These are phyloP conservation scores for Anarsia innoxiella DNA, from an alignment of 2,888 invertebrate species.

Conservation along the genomic window DNA sequence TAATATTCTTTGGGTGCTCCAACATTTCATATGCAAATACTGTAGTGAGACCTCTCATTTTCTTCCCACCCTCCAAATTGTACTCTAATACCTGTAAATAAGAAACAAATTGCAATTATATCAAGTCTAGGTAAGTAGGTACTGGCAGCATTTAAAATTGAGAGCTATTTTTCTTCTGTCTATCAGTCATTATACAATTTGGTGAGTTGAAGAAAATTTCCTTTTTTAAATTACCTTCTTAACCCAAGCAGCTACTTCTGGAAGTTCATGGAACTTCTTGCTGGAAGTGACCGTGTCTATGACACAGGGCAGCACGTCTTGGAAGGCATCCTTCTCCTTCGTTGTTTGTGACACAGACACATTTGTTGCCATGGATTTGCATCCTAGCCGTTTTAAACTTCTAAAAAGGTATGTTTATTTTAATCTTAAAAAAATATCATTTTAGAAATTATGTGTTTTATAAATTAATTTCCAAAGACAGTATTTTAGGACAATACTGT, in stretches of 20 bases:
- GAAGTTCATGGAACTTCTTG: conserved; percentile 39
- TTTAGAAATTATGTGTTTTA: too few relatives aligned
- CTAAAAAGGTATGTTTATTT: not conserved
- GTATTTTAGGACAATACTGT: too few relatives aligned
- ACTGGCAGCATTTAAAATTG: too few relatives aligned
- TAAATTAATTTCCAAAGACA: too few relatives aligned
- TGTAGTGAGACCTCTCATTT: conserved; percentile 81
- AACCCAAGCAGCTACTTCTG: conserved; percentile 47
- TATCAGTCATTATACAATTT: too few relatives aligned
- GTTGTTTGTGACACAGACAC: conserved; percentile 37
- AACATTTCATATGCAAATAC: conserved; percentile 82
- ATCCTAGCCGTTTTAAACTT: not conserved
- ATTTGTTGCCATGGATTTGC: conserved; percentile 34
- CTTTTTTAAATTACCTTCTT: conserved; percentile 44
- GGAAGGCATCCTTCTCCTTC: conserved; percentile 48
- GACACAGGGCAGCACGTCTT: conserved; percentile 45
- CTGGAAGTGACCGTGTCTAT: conserved; percentile 36
- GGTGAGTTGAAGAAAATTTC: not conserved
- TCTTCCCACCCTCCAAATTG: conserved; percentile 92
- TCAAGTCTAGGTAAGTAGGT: too few relatives aligned
- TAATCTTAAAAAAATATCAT: too few relatives aligned
- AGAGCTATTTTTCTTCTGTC: too few relatives aligned
- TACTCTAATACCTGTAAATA: conserved; percentile 84
- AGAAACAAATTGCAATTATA: too few relatives aligned
- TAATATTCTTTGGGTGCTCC: conserved; percentile 76